Evolutionary conservation across 2,797 vertebrate species (phyloP), one percentile per base, ranked within the genome.

Genomic region (Discoglossus pictus): DNA sequence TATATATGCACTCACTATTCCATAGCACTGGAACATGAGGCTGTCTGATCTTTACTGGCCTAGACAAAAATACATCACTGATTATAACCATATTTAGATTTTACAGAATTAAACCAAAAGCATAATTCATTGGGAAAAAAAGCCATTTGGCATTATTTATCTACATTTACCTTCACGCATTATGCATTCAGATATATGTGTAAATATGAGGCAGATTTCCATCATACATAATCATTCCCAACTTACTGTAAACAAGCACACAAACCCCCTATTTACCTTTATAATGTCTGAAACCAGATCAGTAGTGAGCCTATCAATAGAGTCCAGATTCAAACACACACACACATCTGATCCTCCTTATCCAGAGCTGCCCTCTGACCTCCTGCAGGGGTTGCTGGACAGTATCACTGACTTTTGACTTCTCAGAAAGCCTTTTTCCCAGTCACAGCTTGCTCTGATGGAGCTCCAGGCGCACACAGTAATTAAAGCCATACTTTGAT

Each of bases 351-450:
- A 70, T 56, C 43, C 52, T 58, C 24, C 35, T 63, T 56, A 63
- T 62, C 51, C 68, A 58, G 42, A 17, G 11, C 16, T 63, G 68
- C 44, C 60, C 68, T 58, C 7, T 70, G 68, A 63, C 68, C 68
- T 40, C 43, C 10, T 11, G 60, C 17, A 53, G 40, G 68, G 60
- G 35, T 39, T 56, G 11, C 50, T 69, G 67, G 58, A 55, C 59
- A 69, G 34, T 62, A 69, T 69, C 68, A 70, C 51, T 63, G 68
- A 63, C 68, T 54, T 68, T 54, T 68, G 66, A 68, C 66, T 70
- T 70, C 60, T 38, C 52, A 63, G 52, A 63, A 63, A 70, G 50
- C 51, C 56, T 35, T 21, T 58, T 70, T 70, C 68, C 60, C 44
- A n/a, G 43, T 55, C 60, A 56, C 27, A 38, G 18, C 65, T 27